Conservation (phyloP, 35 echinoderm and acorn worm species). For the Heliocidaris tuberculata region DNA sequence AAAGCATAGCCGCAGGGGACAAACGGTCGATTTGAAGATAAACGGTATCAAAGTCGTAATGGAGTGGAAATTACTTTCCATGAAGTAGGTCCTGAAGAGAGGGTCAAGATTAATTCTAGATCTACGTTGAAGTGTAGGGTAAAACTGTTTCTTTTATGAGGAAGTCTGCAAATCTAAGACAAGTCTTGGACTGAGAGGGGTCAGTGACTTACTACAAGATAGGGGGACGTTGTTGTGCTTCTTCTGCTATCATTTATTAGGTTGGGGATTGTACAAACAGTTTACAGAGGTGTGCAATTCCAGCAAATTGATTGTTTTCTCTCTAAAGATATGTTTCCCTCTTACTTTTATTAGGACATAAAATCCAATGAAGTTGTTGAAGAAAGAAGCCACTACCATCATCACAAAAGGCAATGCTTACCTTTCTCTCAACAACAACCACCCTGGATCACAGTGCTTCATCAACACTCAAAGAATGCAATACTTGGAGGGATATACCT, state of each 20-base stretch:
- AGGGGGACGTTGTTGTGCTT: background rate
- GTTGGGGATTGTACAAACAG: background rate
- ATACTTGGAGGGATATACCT: background rate
- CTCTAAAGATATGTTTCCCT: background rate
- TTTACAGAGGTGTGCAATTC: background rate
- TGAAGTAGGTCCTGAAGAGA: background rate
- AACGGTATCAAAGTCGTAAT: background rate
- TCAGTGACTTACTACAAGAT: background rate
- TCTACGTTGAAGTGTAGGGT: background rate
- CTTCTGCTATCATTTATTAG: background rate
- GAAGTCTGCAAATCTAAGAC: background rate
- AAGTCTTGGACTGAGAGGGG: background rate
- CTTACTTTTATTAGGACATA: background rate
- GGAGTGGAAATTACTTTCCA: constrained; percentile 16
- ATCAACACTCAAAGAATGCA: background rate
- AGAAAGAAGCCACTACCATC: background rate
- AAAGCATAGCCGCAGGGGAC: background rate
- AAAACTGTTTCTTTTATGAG: background rate
- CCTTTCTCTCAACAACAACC: background rate
- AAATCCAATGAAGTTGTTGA: background rate
- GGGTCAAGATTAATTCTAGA: background rate
- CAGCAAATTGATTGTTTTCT: background rate
- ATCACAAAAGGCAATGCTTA: background rate
- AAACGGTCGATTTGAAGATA: background rate
- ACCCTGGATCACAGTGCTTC: background rate